Evolutionary conservation across 2,888 invertebrate species (phyloP), one percentile per base, ranked within the genome.

Genomic region (Automeris io): DNA sequence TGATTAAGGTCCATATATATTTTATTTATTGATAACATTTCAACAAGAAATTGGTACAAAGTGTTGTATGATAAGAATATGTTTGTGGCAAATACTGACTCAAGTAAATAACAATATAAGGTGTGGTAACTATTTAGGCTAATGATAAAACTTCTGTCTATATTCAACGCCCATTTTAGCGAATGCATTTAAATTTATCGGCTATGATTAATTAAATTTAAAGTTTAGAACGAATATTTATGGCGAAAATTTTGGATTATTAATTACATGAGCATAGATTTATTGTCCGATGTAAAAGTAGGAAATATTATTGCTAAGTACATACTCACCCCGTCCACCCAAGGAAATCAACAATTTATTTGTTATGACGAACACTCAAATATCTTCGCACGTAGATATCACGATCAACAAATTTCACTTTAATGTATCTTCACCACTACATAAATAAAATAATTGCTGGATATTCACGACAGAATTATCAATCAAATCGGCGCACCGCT

Each of bases 251-350:
- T n/a, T 6, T 5, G 13, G 18, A 37, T 18, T 18, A 37, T 5
- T 21, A 31, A 3, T 23, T 23, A 32, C 22, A n/a, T 9, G 11
- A 40, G 8, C 13, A 37, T 51, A 18, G 46, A 59, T 55, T 54
- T 45, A 31, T 44, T 51, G 49, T 51, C 54, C 43, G n/a, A n/a
- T n/a, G 48, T 55, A 61, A 63, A 60, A 56, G 52, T 57, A 49
- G 46, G 55, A 63, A 73, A 68, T 74, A 72, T 65, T 70, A 63
- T 46, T 54, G 41, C 41, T 62, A 70, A 61, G 57, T 69, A 68
- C 57, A 65, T 72, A 81, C 85, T 82, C 69, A 83, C 83, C 83
- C 71, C 75, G 69, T 76, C 65, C 75, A 69, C 72, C 71, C 71
- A 70, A 74, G 63, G 73, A 74, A 80, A 72, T 74, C 71, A 71